Conservation (phyloP, 2,888 invertebrate species). For the Diploptera punctata region DNA sequence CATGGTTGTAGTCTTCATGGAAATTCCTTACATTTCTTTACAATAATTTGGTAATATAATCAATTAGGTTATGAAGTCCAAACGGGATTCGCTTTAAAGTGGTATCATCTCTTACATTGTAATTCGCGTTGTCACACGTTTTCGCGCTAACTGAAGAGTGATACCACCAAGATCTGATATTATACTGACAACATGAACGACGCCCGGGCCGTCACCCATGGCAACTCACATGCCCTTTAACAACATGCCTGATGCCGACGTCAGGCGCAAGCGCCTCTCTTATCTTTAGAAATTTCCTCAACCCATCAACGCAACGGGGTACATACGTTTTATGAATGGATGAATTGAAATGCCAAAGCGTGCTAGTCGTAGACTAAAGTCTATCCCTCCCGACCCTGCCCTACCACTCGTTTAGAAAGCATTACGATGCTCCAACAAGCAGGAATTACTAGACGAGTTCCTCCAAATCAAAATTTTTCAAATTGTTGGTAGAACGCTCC, state of each 20-base stretch:
- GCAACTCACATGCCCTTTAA: conserved; percentile 26
- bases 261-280: neutral
- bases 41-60: too few relatives aligned
- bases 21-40: too few relatives aligned
- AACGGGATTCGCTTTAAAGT: too few relatives aligned
- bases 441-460: neutral
- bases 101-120: too few relatives aligned
- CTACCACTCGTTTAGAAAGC: neutral
- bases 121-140: too few relatives aligned
- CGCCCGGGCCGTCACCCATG: conserved; percentile 33
- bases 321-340: conserved; percentile 15
- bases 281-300: neutral
- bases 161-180: neutral
- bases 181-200: neutral
- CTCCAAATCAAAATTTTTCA: neutral
- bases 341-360: conserved; percentile 10
- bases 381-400: neutral
- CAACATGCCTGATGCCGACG: neutral
- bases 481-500: neutral
- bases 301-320: neutral
- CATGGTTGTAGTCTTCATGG: conserved; percentile 21
- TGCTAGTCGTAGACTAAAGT: neutral
- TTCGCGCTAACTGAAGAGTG: too few relatives aligned
- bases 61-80: too few relatives aligned
- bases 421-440: neutral